Evolutionary conservation across 2,888 invertebrate genomes (phyloP).

Genomic region (Neoitamus cyanurus): DNA sequence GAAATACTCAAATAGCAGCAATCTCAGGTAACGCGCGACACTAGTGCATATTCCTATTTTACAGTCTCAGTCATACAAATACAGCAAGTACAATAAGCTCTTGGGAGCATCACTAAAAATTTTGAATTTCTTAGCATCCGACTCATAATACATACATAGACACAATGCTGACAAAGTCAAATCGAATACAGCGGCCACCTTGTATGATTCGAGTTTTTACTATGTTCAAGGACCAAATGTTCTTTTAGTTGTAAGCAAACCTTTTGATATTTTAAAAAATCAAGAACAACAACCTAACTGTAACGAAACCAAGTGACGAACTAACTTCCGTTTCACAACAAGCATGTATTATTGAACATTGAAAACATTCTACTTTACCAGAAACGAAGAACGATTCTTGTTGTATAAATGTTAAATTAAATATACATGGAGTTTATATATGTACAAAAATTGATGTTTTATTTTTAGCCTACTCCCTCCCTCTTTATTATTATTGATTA

Average conservation of each 20-base stretch:
- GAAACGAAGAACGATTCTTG: constrained; percentile 50
- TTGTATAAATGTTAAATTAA: constrained; percentile 54
- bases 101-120: neutral
- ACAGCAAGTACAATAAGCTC: neutral
- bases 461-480: neutral
- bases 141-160: neutral
- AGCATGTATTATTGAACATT: constrained; percentile 12
- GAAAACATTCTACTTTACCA: constrained; percentile 42
- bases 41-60: constrained; percentile 16
- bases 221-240: constrained; percentile 36
- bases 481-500: neutral
- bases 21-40: constrained; percentile 1
- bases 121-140: neutral
- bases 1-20: neutral
- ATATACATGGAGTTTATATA: constrained; percentile 55
- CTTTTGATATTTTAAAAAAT: constrained; percentile 25
- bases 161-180: neutral
- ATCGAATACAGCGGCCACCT: neutral
- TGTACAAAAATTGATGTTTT: constrained; percentile 36
- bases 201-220: constrained; percentile 22
- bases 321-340: constrained; percentile 8
- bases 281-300: neutral
- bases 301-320: constrained; percentile 16
- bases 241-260: constrained; percentile 24
- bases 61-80: neutral